Conservation (phyloP, 1,140 invertebrate genomes). For the Atta texana region DNA sequence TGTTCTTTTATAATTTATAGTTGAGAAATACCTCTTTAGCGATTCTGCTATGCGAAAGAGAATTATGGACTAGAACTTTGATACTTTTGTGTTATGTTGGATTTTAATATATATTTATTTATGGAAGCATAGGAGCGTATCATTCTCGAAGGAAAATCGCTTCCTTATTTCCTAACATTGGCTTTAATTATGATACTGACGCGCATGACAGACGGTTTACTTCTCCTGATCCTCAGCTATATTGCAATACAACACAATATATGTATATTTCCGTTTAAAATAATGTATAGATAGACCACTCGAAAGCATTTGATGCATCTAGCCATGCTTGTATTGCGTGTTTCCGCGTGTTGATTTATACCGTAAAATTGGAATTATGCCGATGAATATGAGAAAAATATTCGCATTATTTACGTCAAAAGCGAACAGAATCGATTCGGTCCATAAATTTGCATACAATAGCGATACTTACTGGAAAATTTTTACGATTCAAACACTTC, state of each 20-base stretch:
- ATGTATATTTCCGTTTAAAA: slow-evolving; percentile 45
- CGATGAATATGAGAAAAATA: background rate
- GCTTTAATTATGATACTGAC: slow-evolving; percentile 33
- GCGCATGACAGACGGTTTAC: slow-evolving; percentile 31
- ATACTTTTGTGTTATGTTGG: background rate
- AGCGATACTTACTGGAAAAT: background rate
- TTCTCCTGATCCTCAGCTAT: background rate
- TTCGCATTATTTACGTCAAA: background rate
- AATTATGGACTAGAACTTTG: background rate
- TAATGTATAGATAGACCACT: slow-evolving; percentile 16
- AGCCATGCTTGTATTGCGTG: slow-evolving; percentile 11
- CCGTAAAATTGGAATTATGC: slow-evolving; percentile 35
- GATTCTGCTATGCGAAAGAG: background rate
- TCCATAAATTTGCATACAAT: background rate
- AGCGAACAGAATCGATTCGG: background rate
- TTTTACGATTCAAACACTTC: background rate
- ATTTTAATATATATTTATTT: slow-evolving; percentile 1
- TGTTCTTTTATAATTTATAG: background rate
- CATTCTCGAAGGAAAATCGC: background rate
- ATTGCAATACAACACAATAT: slow-evolving; percentile 15
- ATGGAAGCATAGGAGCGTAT: background rate
- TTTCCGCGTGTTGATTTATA: slow-evolving; percentile 34
- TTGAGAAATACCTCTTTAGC: background rate
- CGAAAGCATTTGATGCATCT: slow-evolving; percentile 8
- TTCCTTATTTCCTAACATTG: background rate